Evolutionary conservation across 2,888 invertebrate species (phyloP).

Genomic region (Leptinotarsa tumamoca): DNA sequence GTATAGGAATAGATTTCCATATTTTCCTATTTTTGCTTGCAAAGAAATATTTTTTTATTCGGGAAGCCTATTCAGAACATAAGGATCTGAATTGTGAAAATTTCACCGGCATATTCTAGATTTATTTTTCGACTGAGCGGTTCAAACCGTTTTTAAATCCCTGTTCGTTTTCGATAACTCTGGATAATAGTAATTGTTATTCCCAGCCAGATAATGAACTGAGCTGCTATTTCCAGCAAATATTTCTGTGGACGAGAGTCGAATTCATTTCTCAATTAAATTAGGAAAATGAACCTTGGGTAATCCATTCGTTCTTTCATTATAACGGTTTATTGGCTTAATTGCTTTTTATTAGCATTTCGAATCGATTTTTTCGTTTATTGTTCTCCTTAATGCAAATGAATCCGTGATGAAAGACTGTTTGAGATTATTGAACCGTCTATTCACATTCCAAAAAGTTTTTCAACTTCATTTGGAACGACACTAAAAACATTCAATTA

Average conservation of each 20-base stretch:
- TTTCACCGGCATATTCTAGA: background rate
- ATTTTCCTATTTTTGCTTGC: background rate
- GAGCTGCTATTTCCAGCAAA: slow-evolving; percentile 11
- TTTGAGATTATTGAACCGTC: background rate
- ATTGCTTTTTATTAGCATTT: slow-evolving; percentile 43
- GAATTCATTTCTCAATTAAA: slow-evolving; percentile 22
- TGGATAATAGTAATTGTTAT: slow-evolving; percentile 12
- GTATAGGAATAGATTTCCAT: too few species aligned
- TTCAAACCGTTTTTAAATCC: background rate
- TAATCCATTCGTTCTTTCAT: slow-evolving; percentile 33
- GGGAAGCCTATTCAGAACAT: background rate
- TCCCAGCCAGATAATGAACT: slow-evolving; percentile 6
- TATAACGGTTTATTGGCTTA: slow-evolving; percentile 41
- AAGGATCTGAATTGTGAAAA: background rate
- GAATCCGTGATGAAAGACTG: background rate
- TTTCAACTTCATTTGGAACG: background rate
- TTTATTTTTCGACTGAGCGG: background rate
- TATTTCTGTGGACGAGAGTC: slow-evolving; percentile 6
- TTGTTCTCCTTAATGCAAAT: slow-evolving; percentile 9
- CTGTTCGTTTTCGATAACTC: slow-evolving; percentile 13
- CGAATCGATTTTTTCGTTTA: slow-evolving; percentile 32
- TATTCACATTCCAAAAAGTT: background rate
- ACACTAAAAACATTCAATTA: too few species aligned
- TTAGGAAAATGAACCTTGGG: slow-evolving; percentile 34
- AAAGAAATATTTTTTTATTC: background rate